A percentile compares a stretch with the other conserved stretches of the same genome.
phyloP scores from a whole-genome alignment of 2,113 vertebrate genomes.

The Chiloscyllium plagiosum region DNA sequence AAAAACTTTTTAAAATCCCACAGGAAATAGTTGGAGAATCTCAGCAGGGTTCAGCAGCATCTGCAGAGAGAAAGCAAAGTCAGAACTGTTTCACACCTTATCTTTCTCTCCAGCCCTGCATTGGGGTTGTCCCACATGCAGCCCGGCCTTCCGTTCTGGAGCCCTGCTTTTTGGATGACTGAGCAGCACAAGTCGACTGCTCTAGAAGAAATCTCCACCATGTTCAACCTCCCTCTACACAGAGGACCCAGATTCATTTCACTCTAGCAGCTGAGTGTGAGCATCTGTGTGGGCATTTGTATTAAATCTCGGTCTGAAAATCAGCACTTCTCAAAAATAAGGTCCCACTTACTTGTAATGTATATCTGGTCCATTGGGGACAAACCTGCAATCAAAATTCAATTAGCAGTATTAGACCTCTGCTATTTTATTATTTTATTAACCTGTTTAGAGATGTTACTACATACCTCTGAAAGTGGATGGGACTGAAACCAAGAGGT shows the following conservation, averaged over 20 bases:
- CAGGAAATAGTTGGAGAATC: too few species aligned
- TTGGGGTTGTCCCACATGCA: not conserved
- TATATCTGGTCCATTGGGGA: not conserved
- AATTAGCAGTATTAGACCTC: not conserved
- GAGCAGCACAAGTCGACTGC: not conserved
- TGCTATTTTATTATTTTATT: too few species aligned
- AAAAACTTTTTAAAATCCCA: too few species aligned
- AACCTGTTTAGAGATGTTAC: too few species aligned
- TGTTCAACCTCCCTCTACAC: not conserved
- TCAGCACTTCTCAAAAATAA: not conserved
- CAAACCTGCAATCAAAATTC: not conserved
- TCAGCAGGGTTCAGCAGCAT: too few species aligned
- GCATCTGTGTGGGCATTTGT: not conserved
- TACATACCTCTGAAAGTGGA: too few species aligned
- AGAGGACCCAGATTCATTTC: not conserved
- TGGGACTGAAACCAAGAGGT: too few species aligned
- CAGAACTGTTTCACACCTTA: not conserved
- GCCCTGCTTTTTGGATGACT: not conserved
- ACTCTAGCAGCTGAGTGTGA: not conserved
- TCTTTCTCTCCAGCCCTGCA: not conserved
- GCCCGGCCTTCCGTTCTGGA: not conserved
- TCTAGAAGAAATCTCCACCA: not conserved
- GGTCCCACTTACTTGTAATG: not conserved
- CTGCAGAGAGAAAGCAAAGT: too few species aligned
- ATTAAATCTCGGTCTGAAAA: not conserved